Conservation (phyloP, 2,797 vertebrate species). For the Pangasius sanitwongsei region DNA sequence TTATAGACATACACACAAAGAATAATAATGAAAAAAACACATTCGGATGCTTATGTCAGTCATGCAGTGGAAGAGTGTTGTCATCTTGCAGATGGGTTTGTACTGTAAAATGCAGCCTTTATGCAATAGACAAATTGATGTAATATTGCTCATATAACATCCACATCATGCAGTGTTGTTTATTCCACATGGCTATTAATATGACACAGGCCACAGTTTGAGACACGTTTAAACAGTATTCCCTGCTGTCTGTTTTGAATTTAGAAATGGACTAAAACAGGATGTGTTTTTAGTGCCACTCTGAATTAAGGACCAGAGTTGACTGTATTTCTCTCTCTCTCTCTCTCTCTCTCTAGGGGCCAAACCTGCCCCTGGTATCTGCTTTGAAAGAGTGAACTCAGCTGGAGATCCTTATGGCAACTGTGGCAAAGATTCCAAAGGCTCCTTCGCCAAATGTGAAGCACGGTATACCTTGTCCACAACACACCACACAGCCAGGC, state of each 20-base stretch:
- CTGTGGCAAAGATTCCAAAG: constrained; percentile 93
- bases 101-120: background rate
- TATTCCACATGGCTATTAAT: constrained; percentile 43
- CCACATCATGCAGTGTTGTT: constrained; percentile 38
- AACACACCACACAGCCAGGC: background rate
- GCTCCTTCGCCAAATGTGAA: constrained; percentile 92
- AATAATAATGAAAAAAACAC: background rate
- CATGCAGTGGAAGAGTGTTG: background rate
- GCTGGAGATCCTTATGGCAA: constrained; percentile 98
- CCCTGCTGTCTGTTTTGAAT: constrained; percentile 42
- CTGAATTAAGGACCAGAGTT: background rate
- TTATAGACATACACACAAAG: background rate
- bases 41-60: background rate
- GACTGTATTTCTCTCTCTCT: background rate
- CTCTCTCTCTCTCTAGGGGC: constrained; percentile 78
- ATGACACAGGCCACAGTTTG: constrained; percentile 34
- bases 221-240: constrained; percentile 15
- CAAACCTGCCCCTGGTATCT: constrained; percentile 85
- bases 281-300: background rate
- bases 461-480: constrained; percentile 75
- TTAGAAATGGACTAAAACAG: background rate
- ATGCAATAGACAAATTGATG: background rate
- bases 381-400: constrained; percentile 92
- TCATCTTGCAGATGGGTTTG: constrained; percentile 1
- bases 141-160: background rate